Base-by-base conservation (phyloP, 1,140 invertebrate species). In the Chymomyza costata region DNA sequence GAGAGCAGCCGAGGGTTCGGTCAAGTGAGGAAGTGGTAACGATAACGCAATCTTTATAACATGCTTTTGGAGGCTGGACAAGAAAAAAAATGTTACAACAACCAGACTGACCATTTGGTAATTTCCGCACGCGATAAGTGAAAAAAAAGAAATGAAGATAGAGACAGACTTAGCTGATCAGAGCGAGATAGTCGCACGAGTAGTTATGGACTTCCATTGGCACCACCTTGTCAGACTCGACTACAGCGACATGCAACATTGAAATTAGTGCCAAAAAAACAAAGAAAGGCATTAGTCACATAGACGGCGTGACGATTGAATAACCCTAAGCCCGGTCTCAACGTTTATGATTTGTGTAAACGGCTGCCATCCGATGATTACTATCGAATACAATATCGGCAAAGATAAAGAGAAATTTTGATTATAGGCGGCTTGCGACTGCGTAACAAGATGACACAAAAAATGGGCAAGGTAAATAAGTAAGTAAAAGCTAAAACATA, bases 341-440 rank as follows among this genome's bases (percentile, higher is more conserved):
- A 62, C 59, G 58, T 66, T 66, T 34, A 63, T 52, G 47, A 32
- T 43, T 62, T 66, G 53, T 50, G 48, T 55, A 66, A 73, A 58
- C 43, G 34, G 21, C 8, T 5, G 21, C 21, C 3, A 25, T 8
- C 10, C 48, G 59, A 16, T 43, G 37, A 66, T 71, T 73, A 10
- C 25, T 28, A 57, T 51, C 39, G n/a, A n/a, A n/a, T 50, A 28
- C 6, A 43, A 28, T 43, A 48, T 41, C 44, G 30, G 25, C 28
- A 16, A 31, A 57, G 47, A 50, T 32, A 40, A 54, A 50, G 19
- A 44, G 31, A 45, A 46, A 41, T 45, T 15, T 30, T 50, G 49
- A 73, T 60, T 54, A 35, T 45, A 50, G n/a, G n/a, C n/a, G n/a
- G n/a, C n/a, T n/a, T n/a, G 40, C 39, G 73, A 78, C 73, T 80